Evolutionary conservation across 2,888 invertebrate species (phyloP).

Genomic region (Notocelia uddmanniana): DNA sequence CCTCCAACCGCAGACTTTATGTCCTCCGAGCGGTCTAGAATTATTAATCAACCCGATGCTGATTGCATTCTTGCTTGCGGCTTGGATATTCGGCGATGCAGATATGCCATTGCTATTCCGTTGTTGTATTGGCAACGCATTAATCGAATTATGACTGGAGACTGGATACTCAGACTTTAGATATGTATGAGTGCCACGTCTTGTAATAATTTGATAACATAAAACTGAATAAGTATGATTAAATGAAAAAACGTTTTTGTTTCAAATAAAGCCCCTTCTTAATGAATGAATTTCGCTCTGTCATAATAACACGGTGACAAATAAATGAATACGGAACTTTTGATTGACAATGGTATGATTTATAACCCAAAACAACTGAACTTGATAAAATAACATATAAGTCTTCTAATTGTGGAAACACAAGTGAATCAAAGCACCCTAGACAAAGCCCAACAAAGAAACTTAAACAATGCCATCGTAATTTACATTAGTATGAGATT

Average conservation of each 20-base stretch:
- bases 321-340: too few relatives aligned
- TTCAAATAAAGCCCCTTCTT: background rate
- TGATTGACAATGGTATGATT: too few relatives aligned
- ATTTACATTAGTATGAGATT: constrained; percentile 83
- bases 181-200: constrained; percentile 2
- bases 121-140: constrained; percentile 53
- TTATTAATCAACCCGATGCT: constrained; percentile 83
- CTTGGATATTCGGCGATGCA: constrained; percentile 56
- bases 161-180: constrained; percentile 1
- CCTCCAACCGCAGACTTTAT: constrained; percentile 78
- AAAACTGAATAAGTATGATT: background rate
- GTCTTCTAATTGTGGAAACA: background rate
- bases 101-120: constrained; percentile 63
- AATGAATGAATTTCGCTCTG: background rate
- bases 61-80: constrained; percentile 72
- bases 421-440: constrained; percentile 17
- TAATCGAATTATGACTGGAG: constrained; percentile 8
- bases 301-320: background rate
- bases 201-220: constrained; percentile 2
- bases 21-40: constrained; percentile 80
- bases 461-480: constrained; percentile 63
- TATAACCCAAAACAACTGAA: background rate
- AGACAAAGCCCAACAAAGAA: constrained; percentile 56
- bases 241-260: background rate
- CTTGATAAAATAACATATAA: background rate